These are phyloP conservation scores for Speoplatyrhinus poulsoni DNA, from an alignment of 2,113 vertebrate species.

Conservation along the genomic window DNA sequence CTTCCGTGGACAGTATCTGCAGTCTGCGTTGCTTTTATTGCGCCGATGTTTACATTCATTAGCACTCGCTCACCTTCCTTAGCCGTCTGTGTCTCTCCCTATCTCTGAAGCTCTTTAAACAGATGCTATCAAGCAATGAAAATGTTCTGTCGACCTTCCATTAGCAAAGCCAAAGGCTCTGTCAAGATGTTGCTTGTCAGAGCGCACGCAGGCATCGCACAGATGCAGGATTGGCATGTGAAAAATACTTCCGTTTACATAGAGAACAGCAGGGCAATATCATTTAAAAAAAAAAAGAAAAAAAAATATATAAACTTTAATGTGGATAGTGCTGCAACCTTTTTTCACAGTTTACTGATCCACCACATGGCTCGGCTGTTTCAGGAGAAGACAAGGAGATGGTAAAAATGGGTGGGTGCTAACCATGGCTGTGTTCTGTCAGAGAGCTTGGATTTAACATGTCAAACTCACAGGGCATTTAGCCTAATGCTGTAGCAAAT, in stretches of 20 bases:
- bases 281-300: no score
- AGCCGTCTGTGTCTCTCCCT: slow-evolving; percentile 33
- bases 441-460: no score
- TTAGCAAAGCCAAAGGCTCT: slow-evolving; percentile 60
- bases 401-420: no score
- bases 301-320: no score
- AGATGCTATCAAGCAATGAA: slow-evolving; percentile 75
- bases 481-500: no score
- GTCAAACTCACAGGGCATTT: no score
- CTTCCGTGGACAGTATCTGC: slow-evolving; percentile 40
- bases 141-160: slow-evolving; percentile 77
- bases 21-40: slow-evolving; percentile 72
- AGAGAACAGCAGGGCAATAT: no score
- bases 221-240: slow-evolving; percentile 27
- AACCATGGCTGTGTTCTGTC: no score
- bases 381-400: no score
- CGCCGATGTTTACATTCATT: slow-evolving; percentile 79
- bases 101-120: slow-evolving; percentile 47
- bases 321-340: no score
- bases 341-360: no score
- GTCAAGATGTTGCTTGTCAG: slow-evolving; percentile 68
- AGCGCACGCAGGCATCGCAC: slow-evolving; percentile 30
- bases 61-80: slow-evolving; percentile 77
- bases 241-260: slow-evolving; percentile 17
- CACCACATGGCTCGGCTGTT: no score